Evolutionary conservation across 2,113 vertebrate species (phyloP), one percentile per base, ranked within the genome.

Genomic region (Pollachius pollachius): DNA sequence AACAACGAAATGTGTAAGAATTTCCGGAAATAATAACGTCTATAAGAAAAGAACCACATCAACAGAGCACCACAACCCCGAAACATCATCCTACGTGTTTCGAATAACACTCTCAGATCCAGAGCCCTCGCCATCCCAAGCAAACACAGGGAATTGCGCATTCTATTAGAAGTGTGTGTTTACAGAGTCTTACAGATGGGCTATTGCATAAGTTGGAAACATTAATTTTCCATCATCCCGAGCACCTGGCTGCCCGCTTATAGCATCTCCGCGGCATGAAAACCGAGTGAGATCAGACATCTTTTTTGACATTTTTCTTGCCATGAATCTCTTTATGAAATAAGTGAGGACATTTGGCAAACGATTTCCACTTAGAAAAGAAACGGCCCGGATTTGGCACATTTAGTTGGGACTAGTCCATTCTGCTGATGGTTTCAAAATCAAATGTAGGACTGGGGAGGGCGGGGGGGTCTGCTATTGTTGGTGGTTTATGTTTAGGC

Each of bases 281-380:
- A 78, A 62, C 79, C 81, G 77, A 86, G 72, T 70, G 76, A 3
- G 62, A 64, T 68, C 64, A 34, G 82, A 69, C 67, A 72, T 86
- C 81, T 78, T 74, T 34, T 34, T 7, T 34, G 23, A 23, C 30
- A 34, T 34, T 91, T 93, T 91, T 57, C n/a, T 57, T 16, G 4
- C n/a, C 54, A 87, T 87, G 89, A 74, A 84, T 86, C 58, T 75
- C 85, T 89, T 86, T 79, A 84, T 85, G 77, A 86, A 90, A 88
- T 80, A 82, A 84, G 61, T 9, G 17, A 69, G 68, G 76, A 76
- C 66, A 25, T 83, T 81, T 81, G 62, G 70, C 5, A 78, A 56
- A 17, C 11, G n/a, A 60, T 30, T 60, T 75, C 75, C 19, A 77
- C 70, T 69, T 34, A 79, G 75, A 76, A 80, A 54, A 52, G 61